Conservation (phyloP, 2,888 invertebrate genomes). For the Anticlea derivata region DNA sequence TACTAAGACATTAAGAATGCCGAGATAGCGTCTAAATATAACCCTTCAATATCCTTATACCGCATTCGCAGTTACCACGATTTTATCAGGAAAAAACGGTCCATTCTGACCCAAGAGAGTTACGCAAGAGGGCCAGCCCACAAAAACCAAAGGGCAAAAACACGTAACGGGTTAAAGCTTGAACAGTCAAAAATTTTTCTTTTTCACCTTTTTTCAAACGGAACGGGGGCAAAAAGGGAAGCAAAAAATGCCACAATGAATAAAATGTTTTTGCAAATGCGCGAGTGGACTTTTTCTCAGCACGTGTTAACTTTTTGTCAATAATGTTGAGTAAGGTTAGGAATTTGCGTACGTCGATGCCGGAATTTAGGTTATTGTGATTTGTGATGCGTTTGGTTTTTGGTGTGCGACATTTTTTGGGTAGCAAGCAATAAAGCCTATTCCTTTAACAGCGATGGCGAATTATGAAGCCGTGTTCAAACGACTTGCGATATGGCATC, state of each 20-base stretch:
- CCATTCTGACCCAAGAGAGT: conserved; percentile 44
- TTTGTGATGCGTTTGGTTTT: neutral
- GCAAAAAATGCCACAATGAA: conserved; percentile 68
- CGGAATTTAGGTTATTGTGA: conserved; percentile 17
- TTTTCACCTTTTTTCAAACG: conserved; percentile 62
- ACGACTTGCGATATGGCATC: too few species aligned
- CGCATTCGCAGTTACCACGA: conserved; percentile 15
- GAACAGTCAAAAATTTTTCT: conserved; percentile 45
- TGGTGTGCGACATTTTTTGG: conserved; percentile 6
- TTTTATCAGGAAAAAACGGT: conserved; percentile 32
- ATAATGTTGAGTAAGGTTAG: conserved; percentile 65
- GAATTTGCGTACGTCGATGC: conserved; percentile 28
- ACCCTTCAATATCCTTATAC: conserved; percentile 17
- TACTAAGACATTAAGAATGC: too few species aligned
- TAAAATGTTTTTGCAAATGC: conserved; percentile 78
- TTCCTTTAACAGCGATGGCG: neutral
- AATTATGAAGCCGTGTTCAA: too few species aligned
- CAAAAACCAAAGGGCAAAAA: conserved; percentile 66
- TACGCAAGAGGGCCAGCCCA: conserved; percentile 53
- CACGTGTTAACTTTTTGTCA: conserved; percentile 71
- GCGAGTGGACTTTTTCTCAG: conserved; percentile 70
- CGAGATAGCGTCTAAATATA: too few species aligned
- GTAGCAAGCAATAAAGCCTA: conserved; percentile 9
- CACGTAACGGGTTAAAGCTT: conserved; percentile 68
- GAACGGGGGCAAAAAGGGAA: conserved; percentile 71